Percentiles rank a stretch among this genome's conserved stretches.
Evolutionary conservation across 2,113 vertebrate species (phyloP).

Genomic region (Bungarus multicinctus): DNA sequence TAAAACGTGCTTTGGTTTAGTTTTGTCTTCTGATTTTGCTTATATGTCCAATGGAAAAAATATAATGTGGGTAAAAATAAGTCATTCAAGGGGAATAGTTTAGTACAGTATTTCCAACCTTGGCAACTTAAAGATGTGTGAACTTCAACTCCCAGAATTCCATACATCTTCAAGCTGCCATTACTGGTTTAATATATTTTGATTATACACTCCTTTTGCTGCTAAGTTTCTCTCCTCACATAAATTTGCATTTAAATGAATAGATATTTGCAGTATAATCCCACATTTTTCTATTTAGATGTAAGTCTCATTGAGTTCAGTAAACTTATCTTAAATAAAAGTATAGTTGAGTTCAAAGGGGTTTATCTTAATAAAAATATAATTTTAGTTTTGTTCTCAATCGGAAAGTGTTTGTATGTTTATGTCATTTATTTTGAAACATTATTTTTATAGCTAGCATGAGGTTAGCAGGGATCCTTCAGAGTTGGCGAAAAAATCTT

Average conservation of each 20-base stretch:
- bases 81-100: too few relatives aligned
- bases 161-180: too few relatives aligned
- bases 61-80: too few relatives aligned
- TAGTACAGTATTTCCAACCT: too few relatives aligned
- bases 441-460: neutral
- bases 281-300: neutral
- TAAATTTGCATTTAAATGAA: neutral
- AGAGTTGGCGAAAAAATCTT: conserved; percentile 27
- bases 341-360: too few relatives aligned
- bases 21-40: neutral
- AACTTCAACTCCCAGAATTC: neutral
- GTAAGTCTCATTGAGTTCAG: neutral
- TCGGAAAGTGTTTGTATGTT: neutral
- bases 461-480: conserved; percentile 1
- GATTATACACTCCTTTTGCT: neutral
- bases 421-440: conserved; percentile 10
- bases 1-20: neutral
- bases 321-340: neutral
- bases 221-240: neutral
- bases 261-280: neutral
- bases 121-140: neutral
- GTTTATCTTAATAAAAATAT: too few relatives aligned
- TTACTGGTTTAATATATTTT: too few relatives aligned
- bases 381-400: conserved; percentile 1
- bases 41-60: too few relatives aligned